These are phyloP conservation scores for Campoletis raptor DNA, from an alignment of 2,888 invertebrate genomes.

Conservation along the genomic window DNA sequence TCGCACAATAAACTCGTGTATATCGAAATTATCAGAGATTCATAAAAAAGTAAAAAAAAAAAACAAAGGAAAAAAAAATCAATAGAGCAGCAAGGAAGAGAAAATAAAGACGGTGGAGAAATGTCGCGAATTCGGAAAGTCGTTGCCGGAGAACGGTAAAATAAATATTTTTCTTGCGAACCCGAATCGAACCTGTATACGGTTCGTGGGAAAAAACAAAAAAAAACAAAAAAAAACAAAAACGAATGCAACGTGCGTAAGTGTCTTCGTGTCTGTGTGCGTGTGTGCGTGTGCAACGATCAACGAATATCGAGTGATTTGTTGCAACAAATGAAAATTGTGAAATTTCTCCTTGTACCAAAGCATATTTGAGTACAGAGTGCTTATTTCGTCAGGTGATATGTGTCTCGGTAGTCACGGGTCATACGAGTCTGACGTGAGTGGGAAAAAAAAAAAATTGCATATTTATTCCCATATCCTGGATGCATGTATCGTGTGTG, in stretches of 20 bases:
- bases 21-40: background rate
- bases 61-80: background rate
- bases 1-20: constrained; percentile 15
- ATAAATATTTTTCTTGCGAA: constrained; percentile 38
- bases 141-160: constrained; percentile 64
- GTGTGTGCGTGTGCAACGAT: constrained; percentile 9
- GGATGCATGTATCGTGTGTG: background rate
- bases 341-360: background rate
- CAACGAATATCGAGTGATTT: background rate
- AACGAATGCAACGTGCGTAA: constrained; percentile 21
- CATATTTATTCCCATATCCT: constrained; percentile 23
- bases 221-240: background rate
- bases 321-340: constrained; percentile 20
- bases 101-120: constrained; percentile 7
- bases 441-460: constrained; percentile 26
- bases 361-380: background rate
- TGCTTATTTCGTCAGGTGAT: constrained; percentile 46
- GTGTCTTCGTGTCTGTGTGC: background rate
- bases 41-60: constrained; percentile 14
- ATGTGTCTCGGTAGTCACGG: constrained; percentile 55
- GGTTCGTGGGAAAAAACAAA: constrained; percentile 7
- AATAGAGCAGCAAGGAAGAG: background rate
- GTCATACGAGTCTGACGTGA: constrained; percentile 61
- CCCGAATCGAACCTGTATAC: constrained; percentile 25
- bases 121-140: constrained; percentile 61